Percentiles rank a stretch among this genome's conserved stretches.
phyloP scores from a whole-genome alignment of 2,888 invertebrate genomes.

The Heliconius ethilla region DNA sequence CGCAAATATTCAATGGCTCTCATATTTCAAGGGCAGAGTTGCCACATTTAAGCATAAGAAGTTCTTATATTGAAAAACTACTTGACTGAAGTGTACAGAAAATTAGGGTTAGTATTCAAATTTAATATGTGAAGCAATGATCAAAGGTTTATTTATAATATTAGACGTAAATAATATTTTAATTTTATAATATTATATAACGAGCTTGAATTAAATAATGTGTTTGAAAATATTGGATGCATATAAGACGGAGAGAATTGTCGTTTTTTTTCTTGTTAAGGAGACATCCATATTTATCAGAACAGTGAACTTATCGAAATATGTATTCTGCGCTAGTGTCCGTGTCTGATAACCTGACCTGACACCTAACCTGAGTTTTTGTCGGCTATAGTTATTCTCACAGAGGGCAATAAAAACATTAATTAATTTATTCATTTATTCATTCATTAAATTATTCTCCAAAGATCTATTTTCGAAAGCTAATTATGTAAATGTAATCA shows the following conservation, averaged over 20 bases:
- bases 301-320: no score
- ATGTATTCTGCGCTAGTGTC: no score
- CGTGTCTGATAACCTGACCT: no score
- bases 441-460: constrained; percentile 4
- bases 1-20: background rate
- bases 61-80: constrained; percentile 19
- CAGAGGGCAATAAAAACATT: background rate
- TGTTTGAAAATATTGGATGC: background rate
- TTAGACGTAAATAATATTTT: background rate
- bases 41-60: constrained; percentile 11
- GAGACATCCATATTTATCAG: no score
- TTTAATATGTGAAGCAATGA: background rate
- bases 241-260: no score
- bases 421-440: background rate
- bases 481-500: constrained; percentile 26
- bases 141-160: background rate
- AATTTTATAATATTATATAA: background rate
- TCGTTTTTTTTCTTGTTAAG: no score
- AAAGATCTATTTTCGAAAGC: constrained; percentile 21
- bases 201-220: background rate
- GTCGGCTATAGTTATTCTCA: no score
- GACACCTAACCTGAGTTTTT: no score
- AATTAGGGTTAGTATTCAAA: constrained; percentile 18
- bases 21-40: constrained; percentile 9
- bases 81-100: constrained; percentile 7